Conservation (phyloP, 2,888 invertebrate species). For the Desoria tigrina region DNA sequence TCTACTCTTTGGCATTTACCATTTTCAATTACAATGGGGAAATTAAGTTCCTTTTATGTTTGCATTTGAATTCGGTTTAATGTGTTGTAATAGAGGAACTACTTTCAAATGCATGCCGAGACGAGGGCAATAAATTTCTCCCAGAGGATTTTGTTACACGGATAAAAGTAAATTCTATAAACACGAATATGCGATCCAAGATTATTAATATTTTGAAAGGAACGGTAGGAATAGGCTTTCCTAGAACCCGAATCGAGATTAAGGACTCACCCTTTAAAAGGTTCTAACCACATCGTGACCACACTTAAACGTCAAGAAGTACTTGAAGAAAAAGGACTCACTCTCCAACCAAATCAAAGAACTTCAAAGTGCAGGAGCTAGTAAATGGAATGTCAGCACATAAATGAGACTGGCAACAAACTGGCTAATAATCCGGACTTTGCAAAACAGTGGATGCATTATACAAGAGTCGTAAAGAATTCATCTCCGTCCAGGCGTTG, state of each 20-base stretch:
- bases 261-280: constrained; percentile 28
- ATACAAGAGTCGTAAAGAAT: constrained; percentile 25
- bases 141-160: no score
- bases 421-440: background rate
- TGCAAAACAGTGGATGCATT: constrained; percentile 14
- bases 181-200: no score
- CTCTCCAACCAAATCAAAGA: constrained; percentile 17
- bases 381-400: background rate
- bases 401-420: background rate
- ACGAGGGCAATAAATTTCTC: no score
- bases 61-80: no score
- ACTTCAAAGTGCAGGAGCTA: background rate
- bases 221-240: no score
- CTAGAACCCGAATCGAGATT: background rate
- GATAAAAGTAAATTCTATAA: no score
- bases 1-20: no score
- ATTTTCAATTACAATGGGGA: no score
- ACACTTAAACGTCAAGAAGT: background rate
- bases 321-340: constrained; percentile 14
- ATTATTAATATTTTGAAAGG: no score
- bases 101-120: no score
- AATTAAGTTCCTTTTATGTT: no score
- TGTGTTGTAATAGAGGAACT: no score
- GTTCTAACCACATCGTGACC: constrained; percentile 21
- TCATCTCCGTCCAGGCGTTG: constrained; percentile 15